Evolutionary conservation across 2,113 vertebrate species (phyloP).

Genomic region (Epinephelus cyanopodus): DNA sequence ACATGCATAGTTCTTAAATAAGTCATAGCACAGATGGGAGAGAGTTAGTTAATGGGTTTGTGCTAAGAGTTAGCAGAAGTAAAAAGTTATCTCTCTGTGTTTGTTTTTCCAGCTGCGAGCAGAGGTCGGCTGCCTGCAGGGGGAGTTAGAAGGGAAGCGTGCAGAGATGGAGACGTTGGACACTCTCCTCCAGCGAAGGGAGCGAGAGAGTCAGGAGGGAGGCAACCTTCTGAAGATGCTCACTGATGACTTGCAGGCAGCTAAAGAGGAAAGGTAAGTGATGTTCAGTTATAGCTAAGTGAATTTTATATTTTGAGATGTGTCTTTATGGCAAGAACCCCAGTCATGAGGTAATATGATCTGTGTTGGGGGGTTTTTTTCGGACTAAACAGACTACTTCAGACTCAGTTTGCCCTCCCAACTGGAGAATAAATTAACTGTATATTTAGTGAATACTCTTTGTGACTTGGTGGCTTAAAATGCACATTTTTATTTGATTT

Average conservation of each 20-base stretch:
- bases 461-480: not conserved
- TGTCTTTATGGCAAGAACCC: not conserved
- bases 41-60: not conserved
- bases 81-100: not conserved
- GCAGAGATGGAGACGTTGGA: constrained; percentile 88
- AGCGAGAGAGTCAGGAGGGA: constrained; percentile 90
- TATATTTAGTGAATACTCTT: not conserved
- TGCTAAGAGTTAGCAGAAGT: not conserved
- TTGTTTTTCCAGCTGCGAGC: constrained; percentile 83
- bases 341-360: not conserved
- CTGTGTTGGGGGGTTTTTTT: not conserved
- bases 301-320: not conserved
- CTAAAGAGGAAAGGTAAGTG: constrained; percentile 86
- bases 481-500: not conserved
- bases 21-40: not conserved
- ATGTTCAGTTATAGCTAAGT: not conserved
- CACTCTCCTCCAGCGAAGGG: constrained; percentile 84
- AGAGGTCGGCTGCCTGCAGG: constrained; percentile 83
- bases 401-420: not conserved
- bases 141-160: constrained; percentile 82
- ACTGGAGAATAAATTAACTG: no score
- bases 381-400: not conserved
- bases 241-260: constrained; percentile 85
- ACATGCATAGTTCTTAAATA: not conserved
- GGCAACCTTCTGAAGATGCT: constrained; percentile 89